A percentile compares a stretch with the other conserved stretches of the same genome.
Evolutionary conservation across 2,888 invertebrate genomes (phyloP).

Genomic region (Leptothorax acervorum): DNA sequence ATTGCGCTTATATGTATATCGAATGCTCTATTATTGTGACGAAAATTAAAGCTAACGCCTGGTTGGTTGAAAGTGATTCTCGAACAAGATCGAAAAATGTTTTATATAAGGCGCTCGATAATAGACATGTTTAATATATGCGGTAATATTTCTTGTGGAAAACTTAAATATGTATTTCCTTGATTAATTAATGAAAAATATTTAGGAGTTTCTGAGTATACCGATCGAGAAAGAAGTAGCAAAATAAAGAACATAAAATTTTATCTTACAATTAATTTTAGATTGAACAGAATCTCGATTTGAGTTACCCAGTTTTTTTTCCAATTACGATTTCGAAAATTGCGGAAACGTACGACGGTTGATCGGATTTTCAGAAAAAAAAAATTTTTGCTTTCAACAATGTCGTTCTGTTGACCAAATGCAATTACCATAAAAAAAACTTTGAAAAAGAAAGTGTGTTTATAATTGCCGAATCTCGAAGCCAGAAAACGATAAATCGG

Average conservation of each 20-base stretch:
- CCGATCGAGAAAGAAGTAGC: neutral
- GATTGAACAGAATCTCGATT: neutral
- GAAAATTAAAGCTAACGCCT: conserved; percentile 19
- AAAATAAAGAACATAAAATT: neutral
- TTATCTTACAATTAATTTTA: neutral
- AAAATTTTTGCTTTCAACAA: conserved; percentile 11
- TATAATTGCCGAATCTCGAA: conserved; percentile 20
- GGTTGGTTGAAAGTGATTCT: conserved; percentile 7
- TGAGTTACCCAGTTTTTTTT: neutral
- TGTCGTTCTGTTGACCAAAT: neutral
- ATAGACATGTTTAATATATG: neutral
- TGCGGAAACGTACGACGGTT: neutral
- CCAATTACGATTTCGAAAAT: neutral
- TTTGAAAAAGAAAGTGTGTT: neutral
- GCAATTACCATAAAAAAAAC: neutral
- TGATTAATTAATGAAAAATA: neutral
- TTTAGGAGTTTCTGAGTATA: neutral
- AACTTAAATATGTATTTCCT: neutral
- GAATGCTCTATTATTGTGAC: neutral
- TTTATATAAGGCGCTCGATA: neutral
- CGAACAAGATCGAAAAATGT: neutral
- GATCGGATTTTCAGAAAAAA: neutral
- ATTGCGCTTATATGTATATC: neutral
- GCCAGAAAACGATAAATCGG: conserved; percentile 21
- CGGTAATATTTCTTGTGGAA: neutral